Conservation (phyloP, 2,888 invertebrate genomes). For the Dione juno region DNA sequence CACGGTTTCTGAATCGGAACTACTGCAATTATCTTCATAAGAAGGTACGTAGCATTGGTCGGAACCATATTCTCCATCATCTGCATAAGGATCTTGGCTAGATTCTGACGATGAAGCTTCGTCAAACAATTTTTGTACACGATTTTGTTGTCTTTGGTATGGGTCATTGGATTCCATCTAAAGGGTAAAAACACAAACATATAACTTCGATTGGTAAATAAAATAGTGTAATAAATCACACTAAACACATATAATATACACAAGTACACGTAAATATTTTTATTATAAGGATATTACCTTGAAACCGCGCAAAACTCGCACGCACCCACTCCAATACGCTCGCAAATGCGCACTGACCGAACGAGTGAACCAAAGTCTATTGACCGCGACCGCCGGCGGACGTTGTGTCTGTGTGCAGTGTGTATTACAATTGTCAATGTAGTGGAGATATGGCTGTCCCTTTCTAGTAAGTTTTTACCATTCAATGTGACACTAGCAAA, state of each 20-base stretch:
- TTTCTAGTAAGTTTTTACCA: slow-evolving; percentile 4
- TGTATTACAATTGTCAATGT: slow-evolving; percentile 4
- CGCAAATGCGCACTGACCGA: slow-evolving; percentile 2
- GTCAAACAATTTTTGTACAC: slow-evolving; percentile 38
- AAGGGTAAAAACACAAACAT: slow-evolving; percentile 12
- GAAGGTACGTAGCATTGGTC: slow-evolving; percentile 37
- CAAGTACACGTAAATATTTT: slow-evolving; percentile 4
- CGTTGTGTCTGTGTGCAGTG: slow-evolving; percentile 4
- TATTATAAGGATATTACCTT: slow-evolving; percentile 2
- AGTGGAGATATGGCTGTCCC: slow-evolving; percentile 4
- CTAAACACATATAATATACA: slow-evolving; percentile 4
- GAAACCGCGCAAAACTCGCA: slow-evolving; percentile 4
- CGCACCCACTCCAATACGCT: slow-evolving; percentile 2
- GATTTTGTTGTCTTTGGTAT: slow-evolving; percentile 41
- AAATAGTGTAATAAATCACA: slow-evolving; percentile 4
- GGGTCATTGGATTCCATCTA: slow-evolving; percentile 38
- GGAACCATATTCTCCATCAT: slow-evolving; percentile 42
- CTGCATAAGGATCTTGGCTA: slow-evolving; percentile 40
- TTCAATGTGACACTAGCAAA: slow-evolving; percentile 4
- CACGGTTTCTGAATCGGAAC: slow-evolving; percentile 33
- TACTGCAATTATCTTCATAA: slow-evolving; percentile 32
- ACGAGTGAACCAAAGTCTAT: not conserved
- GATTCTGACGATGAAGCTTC: slow-evolving; percentile 40
- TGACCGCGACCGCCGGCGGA: slow-evolving; percentile 2
- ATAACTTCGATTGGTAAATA: slow-evolving; percentile 7